These are phyloP conservation scores for Hermaeophaga mercurialis DNA, from an alignment of 2,888 invertebrate genomes.

Conservation along the genomic window DNA sequence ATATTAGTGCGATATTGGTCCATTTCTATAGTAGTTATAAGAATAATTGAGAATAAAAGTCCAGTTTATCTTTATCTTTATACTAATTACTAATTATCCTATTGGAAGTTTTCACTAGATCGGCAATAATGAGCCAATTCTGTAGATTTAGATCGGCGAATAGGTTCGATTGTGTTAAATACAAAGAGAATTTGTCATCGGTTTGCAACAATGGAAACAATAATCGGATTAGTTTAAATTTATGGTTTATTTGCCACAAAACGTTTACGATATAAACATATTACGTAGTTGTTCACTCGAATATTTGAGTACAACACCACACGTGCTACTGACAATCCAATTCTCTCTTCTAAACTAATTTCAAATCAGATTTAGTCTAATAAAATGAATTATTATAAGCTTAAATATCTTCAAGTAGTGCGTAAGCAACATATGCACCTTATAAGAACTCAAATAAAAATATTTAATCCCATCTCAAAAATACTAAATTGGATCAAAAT, in stretches of 20 bases:
- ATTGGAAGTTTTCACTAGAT: background rate
- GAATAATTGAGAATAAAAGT: too few species aligned
- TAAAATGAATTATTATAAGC: too few species aligned
- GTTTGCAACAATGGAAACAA: background rate
- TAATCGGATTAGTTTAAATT: background rate
- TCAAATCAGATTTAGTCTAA: background rate
- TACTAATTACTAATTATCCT: too few species aligned
- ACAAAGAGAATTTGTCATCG: background rate
- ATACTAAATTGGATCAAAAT: too few species aligned
- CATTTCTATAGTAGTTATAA: too few species aligned
- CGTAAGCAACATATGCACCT: too few species aligned
- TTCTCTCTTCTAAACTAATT: background rate
- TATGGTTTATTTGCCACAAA: conserved; percentile 1
- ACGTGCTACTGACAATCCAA: background rate
- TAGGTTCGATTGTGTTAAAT: background rate
- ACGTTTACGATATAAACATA: conserved; percentile 2
- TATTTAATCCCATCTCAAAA: too few species aligned
- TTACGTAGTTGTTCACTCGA: background rate
- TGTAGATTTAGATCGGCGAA: background rate
- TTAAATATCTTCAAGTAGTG: background rate
- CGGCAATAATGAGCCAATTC: background rate
- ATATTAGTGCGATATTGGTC: too few species aligned
- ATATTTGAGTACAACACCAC: background rate
- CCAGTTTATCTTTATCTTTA: too few species aligned
- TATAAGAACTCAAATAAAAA: too few species aligned